A percentile compares a stretch with the other conserved stretches of the same genome.
Conservation (phyloP, 1,140 invertebrate genomes). For the Euura saliciscinereae region DNA sequence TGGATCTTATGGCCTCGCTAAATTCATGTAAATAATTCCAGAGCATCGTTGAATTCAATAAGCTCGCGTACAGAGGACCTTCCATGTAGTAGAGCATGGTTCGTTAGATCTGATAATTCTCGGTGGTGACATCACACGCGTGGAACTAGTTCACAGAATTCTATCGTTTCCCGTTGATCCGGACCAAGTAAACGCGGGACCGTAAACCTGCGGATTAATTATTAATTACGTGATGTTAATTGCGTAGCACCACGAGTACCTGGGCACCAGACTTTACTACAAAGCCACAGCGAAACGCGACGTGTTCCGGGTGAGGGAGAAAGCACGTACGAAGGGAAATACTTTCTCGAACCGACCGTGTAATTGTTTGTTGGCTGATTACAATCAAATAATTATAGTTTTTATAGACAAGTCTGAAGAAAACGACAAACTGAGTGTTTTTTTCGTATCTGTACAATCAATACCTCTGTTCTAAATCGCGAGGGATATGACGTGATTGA, state of each 20-base stretch:
- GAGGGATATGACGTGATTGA: too few relatives aligned
- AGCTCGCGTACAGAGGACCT: background rate
- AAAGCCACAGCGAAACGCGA: background rate
- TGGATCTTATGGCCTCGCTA: too few relatives aligned
- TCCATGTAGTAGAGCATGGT: background rate
- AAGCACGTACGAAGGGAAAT: background rate
- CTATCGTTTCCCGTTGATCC: background rate
- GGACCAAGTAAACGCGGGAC: background rate
- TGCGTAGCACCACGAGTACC: background rate
- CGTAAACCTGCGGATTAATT: background rate
- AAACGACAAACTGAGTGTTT: too few relatives aligned
- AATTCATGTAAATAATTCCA: background rate
- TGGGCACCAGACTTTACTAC: background rate
- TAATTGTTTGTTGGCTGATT: too few relatives aligned
- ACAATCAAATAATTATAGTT: too few relatives aligned
- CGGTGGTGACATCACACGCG: background rate
- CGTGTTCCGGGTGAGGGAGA: background rate
- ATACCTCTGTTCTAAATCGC: too few relatives aligned
- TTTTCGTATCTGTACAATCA: too few relatives aligned
- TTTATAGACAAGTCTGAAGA: too few relatives aligned
- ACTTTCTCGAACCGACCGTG: too few relatives aligned
- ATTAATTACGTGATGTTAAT: constrained; percentile 6
- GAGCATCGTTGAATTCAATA: constrained; percentile 2
- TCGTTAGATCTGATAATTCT: background rate
- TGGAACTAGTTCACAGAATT: too few relatives aligned